Evolutionary conservation across 2,888 invertebrate species (phyloP), one percentile per base, ranked within the genome.

Genomic region (Cyclophora albipunctata): DNA sequence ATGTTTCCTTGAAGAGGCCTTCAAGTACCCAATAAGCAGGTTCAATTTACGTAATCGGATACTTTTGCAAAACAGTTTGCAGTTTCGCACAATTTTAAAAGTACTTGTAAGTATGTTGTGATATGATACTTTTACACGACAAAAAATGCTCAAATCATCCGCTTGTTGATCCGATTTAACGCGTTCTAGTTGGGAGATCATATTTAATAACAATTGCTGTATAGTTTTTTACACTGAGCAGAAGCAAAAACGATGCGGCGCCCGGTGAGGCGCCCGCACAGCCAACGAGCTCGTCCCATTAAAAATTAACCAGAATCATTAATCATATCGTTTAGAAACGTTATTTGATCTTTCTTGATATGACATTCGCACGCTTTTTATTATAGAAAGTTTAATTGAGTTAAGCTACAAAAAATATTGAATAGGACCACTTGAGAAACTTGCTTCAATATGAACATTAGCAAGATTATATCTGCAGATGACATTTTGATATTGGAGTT

Each of bases 231-330:
- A 7, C 42, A 3, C 7, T 7, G 3, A 42, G 43, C 33, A 34
- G 1, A 3, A 4, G 34, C 43, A 43, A 43, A 43, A 43, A 43
- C 34, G 4, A 5, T 43, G 43, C 45, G 59, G 52, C 55, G 52
- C 49, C 43, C 33, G 34, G 40, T 49, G 52, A 55, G 56, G 61
- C 66, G 66, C 63, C 60, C 57, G 60, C 66, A 57, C 60, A 59
- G 46, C 40, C 45, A n/a, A 42, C 41, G 46, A 45, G 45, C 55
- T 48, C 51, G 46, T 50, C 45, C 50, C 47, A 49, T 54, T 57
- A 54, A 52, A 55, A 58, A 62, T 59, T 62, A 61, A 59, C 62
- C 58, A 63, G 62, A 71, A 47, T 62, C 67, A 69, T 73, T 69
- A 64, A 66, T 71, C 67, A 67, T 64, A 53, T 51, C 54, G 52